phyloP scores from a whole-genome alignment of 2,113 vertebrate genomes.

The Gopherus flavomarginatus region DNA sequence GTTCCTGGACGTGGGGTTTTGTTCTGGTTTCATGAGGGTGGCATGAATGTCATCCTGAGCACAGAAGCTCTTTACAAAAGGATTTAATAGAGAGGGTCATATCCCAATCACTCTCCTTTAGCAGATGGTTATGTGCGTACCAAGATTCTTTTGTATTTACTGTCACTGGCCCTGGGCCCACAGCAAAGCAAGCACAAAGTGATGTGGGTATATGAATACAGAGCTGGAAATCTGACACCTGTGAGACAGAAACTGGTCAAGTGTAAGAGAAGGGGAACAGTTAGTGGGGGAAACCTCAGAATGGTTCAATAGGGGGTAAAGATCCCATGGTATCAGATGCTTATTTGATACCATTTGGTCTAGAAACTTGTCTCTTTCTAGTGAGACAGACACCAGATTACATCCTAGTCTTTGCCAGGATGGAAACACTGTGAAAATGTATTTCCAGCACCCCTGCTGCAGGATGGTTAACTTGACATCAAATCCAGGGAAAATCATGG shows the following conservation, averaged over 20 bases:
- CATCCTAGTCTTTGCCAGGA: not conserved
- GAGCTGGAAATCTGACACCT: too few species aligned
- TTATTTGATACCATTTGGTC: not conserved
- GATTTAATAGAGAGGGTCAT: not conserved
- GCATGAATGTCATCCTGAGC: not conserved
- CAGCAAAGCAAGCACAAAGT: not conserved
- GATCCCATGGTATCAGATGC: not conserved
- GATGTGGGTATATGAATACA: too few species aligned
- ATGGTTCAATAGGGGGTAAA: not conserved
- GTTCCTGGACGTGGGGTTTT: not conserved
- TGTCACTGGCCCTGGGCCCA: not conserved
- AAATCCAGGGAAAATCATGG: accelerated
- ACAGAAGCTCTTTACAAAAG: not conserved
- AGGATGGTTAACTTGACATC: accelerated
- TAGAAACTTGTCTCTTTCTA: not conserved
- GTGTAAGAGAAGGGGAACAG: too few species aligned
- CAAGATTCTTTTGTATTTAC: not conserved
- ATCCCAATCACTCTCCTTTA: not conserved
- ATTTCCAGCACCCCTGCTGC: too few species aligned
- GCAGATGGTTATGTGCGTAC: not conserved
- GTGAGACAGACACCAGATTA: not conserved
- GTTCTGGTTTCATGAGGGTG: not conserved
- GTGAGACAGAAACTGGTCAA: too few species aligned
- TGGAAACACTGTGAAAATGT: not conserved
- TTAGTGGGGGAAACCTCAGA: not conserved